phyloP scores from a whole-genome alignment of 1,140 invertebrate genomes.

The Drusus annulatus region DNA sequence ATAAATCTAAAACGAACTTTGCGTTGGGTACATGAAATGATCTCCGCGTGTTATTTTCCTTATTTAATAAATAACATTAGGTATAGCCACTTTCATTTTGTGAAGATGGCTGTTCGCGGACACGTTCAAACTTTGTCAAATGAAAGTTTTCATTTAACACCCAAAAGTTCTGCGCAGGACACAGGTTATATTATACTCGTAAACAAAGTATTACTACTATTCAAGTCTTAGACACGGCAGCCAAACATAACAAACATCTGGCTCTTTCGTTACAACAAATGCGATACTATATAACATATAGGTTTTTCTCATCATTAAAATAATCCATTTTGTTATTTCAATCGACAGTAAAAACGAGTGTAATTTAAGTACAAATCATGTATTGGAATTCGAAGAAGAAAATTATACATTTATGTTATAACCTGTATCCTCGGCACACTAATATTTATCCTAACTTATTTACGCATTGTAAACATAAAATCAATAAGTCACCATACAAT shows the following conservation, averaged over 20 bases:
- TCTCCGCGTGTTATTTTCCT: constrained; percentile 28
- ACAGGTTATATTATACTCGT: constrained; percentile 18
- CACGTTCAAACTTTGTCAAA: constrained; percentile 18
- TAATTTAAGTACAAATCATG: constrained; percentile 23
- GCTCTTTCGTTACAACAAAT: no score
- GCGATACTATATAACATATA: no score
- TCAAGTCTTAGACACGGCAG: neutral
- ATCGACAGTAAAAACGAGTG: neutral
- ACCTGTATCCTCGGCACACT: constrained; percentile 24
- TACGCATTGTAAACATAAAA: constrained; percentile 30
- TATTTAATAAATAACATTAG: constrained; percentile 53
- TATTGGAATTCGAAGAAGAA: constrained; percentile 4
- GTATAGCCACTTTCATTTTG: constrained; percentile 41
- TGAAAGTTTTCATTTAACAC: constrained; percentile 27
- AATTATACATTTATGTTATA: neutral
- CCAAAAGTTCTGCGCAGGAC: constrained; percentile 8
- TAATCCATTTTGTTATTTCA: neutral
- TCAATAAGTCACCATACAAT: constrained; percentile 24
- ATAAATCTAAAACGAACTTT: constrained; percentile 26
- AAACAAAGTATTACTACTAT: no score
- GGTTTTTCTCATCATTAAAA: neutral
- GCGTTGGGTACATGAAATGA: constrained; percentile 49
- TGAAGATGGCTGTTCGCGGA: constrained; percentile 8
- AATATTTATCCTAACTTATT: constrained; percentile 17
- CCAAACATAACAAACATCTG: neutral